Conservation (phyloP, 2,797 vertebrate genomes). For the Erithacus rubecula region DNA sequence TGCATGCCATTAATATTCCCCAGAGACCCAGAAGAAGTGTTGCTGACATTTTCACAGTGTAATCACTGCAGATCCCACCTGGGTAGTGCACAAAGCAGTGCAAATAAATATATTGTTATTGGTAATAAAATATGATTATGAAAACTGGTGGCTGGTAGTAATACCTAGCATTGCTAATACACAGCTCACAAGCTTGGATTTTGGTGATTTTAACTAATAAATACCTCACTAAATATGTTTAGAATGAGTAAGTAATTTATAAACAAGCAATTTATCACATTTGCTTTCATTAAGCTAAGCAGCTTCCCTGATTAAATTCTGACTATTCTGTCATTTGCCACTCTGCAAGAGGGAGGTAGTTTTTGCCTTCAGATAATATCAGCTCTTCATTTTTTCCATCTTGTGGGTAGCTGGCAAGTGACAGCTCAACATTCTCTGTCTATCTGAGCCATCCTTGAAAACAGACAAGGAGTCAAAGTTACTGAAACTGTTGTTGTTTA, state of each 20-base stretch:
- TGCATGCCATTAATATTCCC: background rate
- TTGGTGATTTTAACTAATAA: background rate
- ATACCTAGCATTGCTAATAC: background rate
- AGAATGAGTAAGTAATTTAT: background rate
- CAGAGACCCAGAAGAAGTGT: background rate
- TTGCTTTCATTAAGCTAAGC: background rate
- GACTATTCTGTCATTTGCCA: background rate
- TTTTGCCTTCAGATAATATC: background rate
- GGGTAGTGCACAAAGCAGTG: background rate
- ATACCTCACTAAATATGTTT: background rate
- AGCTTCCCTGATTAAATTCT: background rate
- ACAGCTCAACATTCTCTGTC: background rate
- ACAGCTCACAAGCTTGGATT: background rate
- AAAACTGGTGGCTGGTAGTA: background rate
- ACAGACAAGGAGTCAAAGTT: background rate
- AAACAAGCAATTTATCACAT: background rate
- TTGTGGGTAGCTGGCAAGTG: background rate
- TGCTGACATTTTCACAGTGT: background rate
- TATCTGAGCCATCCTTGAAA: background rate
- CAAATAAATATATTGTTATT: background rate
- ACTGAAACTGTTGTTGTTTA: background rate
- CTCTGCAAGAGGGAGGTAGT: background rate
- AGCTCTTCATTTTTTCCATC: background rate
- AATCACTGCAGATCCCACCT: background rate
- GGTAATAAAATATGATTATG: background rate